These are phyloP conservation scores for Candidula unifasciata DNA, from an alignment of 2,888 invertebrate species.

Conservation along the genomic window DNA sequence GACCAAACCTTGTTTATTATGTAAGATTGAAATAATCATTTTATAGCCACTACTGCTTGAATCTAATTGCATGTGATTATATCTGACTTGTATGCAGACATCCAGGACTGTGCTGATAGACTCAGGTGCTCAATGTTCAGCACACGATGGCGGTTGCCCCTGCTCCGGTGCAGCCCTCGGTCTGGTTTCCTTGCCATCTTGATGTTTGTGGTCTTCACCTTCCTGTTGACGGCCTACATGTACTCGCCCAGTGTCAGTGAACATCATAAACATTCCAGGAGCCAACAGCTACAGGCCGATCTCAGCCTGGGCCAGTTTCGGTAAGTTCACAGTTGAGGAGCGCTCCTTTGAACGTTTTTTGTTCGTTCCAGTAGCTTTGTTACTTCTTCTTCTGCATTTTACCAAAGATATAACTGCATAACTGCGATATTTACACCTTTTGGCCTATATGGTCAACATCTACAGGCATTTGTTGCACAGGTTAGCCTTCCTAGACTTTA, in stretches of 20 bases:
- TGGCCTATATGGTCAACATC: too few relatives aligned
- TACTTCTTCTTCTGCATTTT: too few relatives aligned
- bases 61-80: not conserved
- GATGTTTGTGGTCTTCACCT: conserved; percentile 25
- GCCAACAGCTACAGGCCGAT: not conserved
- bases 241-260: not conserved
- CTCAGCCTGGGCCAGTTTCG: too few relatives aligned
- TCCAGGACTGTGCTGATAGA: not conserved
- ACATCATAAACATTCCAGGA: not conserved
- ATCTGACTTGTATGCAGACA: not conserved
- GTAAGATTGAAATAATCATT: too few relatives aligned
- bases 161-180: conserved; percentile 27
- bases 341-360: too few relatives aligned
- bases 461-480: too few relatives aligned
- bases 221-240: conserved; percentile 25
- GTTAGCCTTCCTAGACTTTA: too few relatives aligned
- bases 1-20: too few relatives aligned
- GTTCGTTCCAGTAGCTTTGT: too few relatives aligned
- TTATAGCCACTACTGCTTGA: not conserved
- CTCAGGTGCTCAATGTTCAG: not conserved
- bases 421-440: too few relatives aligned
- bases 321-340: too few relatives aligned
- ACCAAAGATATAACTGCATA: too few relatives aligned
- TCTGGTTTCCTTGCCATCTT: conserved; percentile 15
- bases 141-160: conserved; percentile 6